Evolutionary conservation across 2,888 invertebrate species (phyloP), one percentile per base, ranked within the genome.

Genomic region (Lasius platythorax): DNA sequence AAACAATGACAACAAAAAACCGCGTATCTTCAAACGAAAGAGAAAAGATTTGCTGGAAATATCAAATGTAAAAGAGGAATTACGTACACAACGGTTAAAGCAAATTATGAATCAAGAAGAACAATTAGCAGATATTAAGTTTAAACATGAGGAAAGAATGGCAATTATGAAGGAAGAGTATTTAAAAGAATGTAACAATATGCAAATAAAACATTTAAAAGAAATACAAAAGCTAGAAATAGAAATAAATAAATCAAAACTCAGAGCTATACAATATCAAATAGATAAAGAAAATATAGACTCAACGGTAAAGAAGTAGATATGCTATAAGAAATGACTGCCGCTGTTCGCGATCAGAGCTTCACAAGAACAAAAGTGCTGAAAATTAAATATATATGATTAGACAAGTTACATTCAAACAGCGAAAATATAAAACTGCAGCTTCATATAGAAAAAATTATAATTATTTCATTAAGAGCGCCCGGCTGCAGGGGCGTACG

Each of bases 121-220:
- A 37, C 3, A 2, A 9, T 64, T 37, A 33, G 18, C 64, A 64
- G 2, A 64, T 33, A 37, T 64, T 37, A 64, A 64, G 18, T 63
- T 18, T 9, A 64, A 37, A 5, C 33, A 64, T 18, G 37, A 64
- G 37, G 37, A 64, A 64, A 64, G 18, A 64, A 33, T 64, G 8
- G 64, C 33, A 37, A 0, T 9, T 37, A 37, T 64, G 9, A 64
- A 18, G 8, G 37, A 64, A 37, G 64, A 37, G n/a, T 37, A 64
- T 64, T 8, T 37, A 64, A 64, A 64, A 9, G 40, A 40, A 37
- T 37, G 6, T 37, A 37, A 64, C 6, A 8, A n/a, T 64, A 9
- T 33, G 18, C 63, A 64, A 64, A 8, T 64, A 1, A 37, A 64
- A 33, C 63, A 64, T 64, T 64, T 64, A 37, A 37, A 64, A 64